Base-by-base conservation (phyloP, 2,888 invertebrate species). In the Dendrolimus houi region DNA sequence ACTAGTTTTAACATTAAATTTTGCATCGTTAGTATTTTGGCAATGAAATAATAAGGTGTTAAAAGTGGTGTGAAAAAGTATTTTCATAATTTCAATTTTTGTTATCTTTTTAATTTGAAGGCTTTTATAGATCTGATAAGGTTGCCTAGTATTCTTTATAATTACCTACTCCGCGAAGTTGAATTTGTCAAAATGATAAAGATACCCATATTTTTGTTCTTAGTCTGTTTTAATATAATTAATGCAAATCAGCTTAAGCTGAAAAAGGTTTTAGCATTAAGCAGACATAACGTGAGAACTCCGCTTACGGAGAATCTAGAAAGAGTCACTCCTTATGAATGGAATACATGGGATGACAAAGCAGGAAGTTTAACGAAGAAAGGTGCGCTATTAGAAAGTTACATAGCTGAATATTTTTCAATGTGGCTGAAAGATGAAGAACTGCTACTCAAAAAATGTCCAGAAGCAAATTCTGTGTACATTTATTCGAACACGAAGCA, bases 271-370 rank as follows among this genome's bases (percentile, higher is more conserved):
- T 59, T 85, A 2, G 71, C 85, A 56, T 61, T 87, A 13, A 81
- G 86, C 47, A 74, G 87, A 17, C 87, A 87, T 62, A 81, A 81
- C 57, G 60, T 87, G 7, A 70, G 87, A 8, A 74, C 83, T 8
- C 86, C 87, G 9, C 62, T 86, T 13, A 72, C 72, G 0, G 63
- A 64, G 1, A 69, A 69, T 40, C 60, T 85, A 1, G 64, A 71
- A 40, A 56, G 58, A 1, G 76, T 79, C 17, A 69, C 85, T 1
- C 62, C 76, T 0, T 75, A 79, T 41, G 14, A 52, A 13, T 85
- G 81, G 81, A 80, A 83, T 0, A 59, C 61, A 56, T 85, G 83
- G 79, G 65, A 70, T 9, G 69, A 69, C 17, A 60, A 72, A 7
- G 65, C 68, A 0, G 81, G 79, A 7, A 55, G 71, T 60, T 74